phyloP scores from a whole-genome alignment of 2,888 invertebrate species.

The Cotesia congregata region DNA sequence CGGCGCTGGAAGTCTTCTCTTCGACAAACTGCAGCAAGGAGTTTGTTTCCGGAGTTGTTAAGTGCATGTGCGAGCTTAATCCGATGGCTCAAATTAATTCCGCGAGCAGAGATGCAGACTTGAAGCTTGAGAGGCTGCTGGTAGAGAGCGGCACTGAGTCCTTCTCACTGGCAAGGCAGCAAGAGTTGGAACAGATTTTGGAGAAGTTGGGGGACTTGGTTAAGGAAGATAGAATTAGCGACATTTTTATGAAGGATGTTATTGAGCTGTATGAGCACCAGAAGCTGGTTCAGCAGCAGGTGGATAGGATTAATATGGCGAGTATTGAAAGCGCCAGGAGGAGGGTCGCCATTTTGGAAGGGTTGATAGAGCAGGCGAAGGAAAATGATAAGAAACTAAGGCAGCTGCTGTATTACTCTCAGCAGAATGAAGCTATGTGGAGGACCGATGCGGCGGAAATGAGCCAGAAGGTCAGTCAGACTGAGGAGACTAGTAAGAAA shows the following conservation, averaged over 20 bases:
- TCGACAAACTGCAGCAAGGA: conserved; percentile 67
- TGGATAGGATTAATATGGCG: conserved; percentile 71
- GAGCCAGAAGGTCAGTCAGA: neutral
- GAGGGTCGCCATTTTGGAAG: conserved; percentile 71
- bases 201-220: conserved; percentile 70
- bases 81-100: conserved; percentile 62
- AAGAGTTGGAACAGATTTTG: conserved; percentile 72
- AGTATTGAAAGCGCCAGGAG: conserved; percentile 72
- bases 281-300: conserved; percentile 72
- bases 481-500: neutral
- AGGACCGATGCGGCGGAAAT: neutral
- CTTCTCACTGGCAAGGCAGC: conserved; percentile 72
- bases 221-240: conserved; percentile 72
- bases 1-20: conserved; percentile 67
- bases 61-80: conserved; percentile 64
- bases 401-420: conserved; percentile 71
- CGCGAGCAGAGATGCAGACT: conserved; percentile 60
- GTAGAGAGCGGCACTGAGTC: conserved; percentile 58
- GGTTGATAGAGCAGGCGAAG: conserved; percentile 71
- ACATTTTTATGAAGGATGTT: conserved; percentile 77
- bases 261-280: conserved; percentile 83
- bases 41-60: conserved; percentile 62
- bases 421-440: conserved; percentile 61
- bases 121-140: conserved; percentile 22
- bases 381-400: conserved; percentile 71